phyloP scores from a whole-genome alignment of 2,888 invertebrate genomes.

The Autographa pulchrina region DNA sequence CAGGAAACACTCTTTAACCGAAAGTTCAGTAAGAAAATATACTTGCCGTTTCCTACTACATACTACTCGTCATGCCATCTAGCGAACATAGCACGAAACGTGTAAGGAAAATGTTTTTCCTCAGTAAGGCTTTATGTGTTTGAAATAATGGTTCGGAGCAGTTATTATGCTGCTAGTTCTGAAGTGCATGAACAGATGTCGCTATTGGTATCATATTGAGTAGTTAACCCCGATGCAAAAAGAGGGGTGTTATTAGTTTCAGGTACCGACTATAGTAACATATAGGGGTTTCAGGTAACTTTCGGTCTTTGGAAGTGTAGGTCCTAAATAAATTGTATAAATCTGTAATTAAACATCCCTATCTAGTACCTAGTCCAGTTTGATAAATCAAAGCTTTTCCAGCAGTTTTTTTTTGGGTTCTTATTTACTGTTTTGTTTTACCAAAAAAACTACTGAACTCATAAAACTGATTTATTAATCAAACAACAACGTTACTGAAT shows the following conservation, averaged over 20 bases:
- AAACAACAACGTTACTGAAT: conserved; percentile 25
- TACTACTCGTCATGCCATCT: conserved; percentile 41
- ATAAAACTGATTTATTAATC: conserved; percentile 31
- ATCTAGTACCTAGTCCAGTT: too few species aligned
- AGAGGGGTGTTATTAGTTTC: neutral
- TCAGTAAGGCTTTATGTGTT: neutral
- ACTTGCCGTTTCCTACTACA: neutral
- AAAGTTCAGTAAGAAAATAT: neutral
- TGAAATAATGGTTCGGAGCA: neutral
- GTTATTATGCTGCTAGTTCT: conserved; percentile 5
- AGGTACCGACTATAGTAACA: too few species aligned
- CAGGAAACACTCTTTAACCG: neutral
- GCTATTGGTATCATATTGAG: conserved; percentile 11
- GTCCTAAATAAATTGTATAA: too few species aligned
- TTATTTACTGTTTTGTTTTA: neutral
- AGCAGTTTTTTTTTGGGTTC: too few species aligned
- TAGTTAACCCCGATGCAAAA: neutral
- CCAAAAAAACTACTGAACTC: neutral
- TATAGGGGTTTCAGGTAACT: too few species aligned
- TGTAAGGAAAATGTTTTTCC: conserved; percentile 41
- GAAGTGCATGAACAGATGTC: conserved; percentile 40
- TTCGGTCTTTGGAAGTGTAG: too few species aligned
- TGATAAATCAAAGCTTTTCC: too few species aligned
- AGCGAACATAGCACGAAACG: neutral
- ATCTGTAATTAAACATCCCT: too few species aligned